Evolutionary conservation across 35 echinoderm and acorn worm genomes (phyloP), one percentile per base, ranked within the genome.

Genomic region (Apostichopus parvimensis): DNA sequence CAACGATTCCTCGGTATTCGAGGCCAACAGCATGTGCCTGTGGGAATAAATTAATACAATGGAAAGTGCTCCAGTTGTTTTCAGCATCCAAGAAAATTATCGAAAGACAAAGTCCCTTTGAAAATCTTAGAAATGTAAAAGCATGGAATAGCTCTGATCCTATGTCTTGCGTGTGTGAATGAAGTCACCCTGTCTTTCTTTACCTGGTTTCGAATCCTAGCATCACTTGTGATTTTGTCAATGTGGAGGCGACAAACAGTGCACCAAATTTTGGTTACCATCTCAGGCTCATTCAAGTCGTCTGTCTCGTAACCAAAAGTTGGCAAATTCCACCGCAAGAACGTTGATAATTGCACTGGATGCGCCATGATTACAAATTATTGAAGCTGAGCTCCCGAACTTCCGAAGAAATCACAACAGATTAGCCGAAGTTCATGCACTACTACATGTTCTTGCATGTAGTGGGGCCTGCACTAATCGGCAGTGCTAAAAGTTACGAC

Each of bases 1-100:
- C 54, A 73, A 71, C 86, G 53, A 83, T 60, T 54, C 20, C 81
- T 55, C 91, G 77, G 53, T 86, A 77, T 24, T 94, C 79, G 5
- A 94, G 79, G 77, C 88, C 88, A 73, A 91, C 73, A 22, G 76
- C 53, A 85, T 94, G 88, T 82, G 87, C 93, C 93, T 94, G 77
- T 22, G 18, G 82, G 56, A 10, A 15, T 79, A 80, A 89, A 93
- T 77, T 13, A 89, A 81, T 34, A 65, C 7, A 65, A 65, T 65
- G 14, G 14, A 65, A 65, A 65, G 25, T 25, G 25, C 25, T 25
- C 25, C 25, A 25, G 25, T 25, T 25, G 25, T 25, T 25, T 25
- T 25, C 25, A 25, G 25, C 25, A 25, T 25, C 25, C 25, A 25
- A 25, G 25, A 25, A 25, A 25, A 25, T 25, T 25, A 25, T 25